Conservation (phyloP, 2,888 invertebrate species). For the Xylophagus ater region DNA sequence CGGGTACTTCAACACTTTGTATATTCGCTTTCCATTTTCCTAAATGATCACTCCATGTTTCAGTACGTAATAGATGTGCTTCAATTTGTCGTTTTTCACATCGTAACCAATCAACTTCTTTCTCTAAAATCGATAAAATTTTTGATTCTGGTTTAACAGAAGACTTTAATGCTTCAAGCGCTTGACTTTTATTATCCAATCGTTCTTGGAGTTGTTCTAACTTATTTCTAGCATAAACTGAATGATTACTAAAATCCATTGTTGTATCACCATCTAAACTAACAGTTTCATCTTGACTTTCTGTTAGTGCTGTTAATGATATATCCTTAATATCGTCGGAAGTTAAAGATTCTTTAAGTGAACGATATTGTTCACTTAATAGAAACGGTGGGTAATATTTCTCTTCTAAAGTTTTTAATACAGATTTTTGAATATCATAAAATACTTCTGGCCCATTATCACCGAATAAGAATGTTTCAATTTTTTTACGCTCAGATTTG, state of each 20-base stretch:
- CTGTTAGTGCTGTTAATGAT: conserved; percentile 28
- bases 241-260: conserved; percentile 67
- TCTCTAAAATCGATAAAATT: conserved; percentile 64
- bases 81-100: conserved; percentile 71
- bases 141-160: conserved; percentile 75
- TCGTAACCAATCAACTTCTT: conserved; percentile 72
- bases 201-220: conserved; percentile 74
- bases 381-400: conserved; percentile 84
- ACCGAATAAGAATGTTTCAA: conserved; percentile 79
- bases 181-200: conserved; percentile 71
- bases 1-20: conserved; percentile 59
- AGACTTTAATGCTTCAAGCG: conserved; percentile 68
- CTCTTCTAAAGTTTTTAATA: conserved; percentile 68
- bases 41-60: conserved; percentile 82
- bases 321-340: conserved; percentile 39
- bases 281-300: conserved; percentile 26
- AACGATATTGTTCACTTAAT: conserved; percentile 73
- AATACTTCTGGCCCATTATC: conserved; percentile 82
- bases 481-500: conserved; percentile 65
- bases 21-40: conserved; percentile 80
- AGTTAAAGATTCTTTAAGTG: conserved; percentile 38
- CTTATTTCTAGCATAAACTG: conserved; percentile 69
- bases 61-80: conserved; percentile 73
- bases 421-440: conserved; percentile 72
- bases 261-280: conserved; percentile 24